Conservation (phyloP, 1,140 invertebrate genomes). For the Pseudomyrmex flavicornis region DNA sequence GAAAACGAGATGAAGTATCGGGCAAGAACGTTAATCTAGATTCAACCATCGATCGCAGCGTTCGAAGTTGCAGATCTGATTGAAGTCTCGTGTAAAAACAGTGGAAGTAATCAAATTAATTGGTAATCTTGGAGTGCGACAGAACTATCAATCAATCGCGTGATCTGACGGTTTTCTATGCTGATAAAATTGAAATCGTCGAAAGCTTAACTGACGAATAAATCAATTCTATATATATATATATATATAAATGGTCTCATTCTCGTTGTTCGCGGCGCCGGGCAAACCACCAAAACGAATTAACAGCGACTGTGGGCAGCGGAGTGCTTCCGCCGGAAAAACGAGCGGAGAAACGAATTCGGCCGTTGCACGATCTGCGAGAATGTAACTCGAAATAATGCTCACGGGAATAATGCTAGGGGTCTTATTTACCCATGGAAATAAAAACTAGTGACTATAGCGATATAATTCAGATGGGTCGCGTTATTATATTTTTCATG, state of each 20-base stretch:
- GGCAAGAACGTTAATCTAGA: background rate
- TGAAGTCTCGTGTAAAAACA: background rate
- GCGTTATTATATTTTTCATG: conserved; percentile 4
- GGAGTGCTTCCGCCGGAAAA: conserved; percentile 21
- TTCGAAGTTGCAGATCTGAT: background rate
- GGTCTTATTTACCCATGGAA: conserved; percentile 62
- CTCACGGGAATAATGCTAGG: background rate
- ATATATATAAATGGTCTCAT: conserved; percentile 21
- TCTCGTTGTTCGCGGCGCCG: conserved; percentile 8
- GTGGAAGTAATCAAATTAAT: conserved; percentile 24
- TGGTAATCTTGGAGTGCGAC: conserved; percentile 7
- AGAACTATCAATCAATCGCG: background rate
- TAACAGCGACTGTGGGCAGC: conserved; percentile 44
- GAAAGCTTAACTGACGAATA: conserved; percentile 42
- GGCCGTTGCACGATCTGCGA: conserved; percentile 23
- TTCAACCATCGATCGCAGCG: conserved; percentile 5
- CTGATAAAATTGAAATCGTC: conserved; percentile 19
- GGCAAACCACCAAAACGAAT: conserved; percentile 45
- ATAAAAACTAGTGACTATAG: conserved; percentile 34
- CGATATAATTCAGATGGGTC: conserved; percentile 20
- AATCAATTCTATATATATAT: conserved; percentile 44
- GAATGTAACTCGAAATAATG: conserved; percentile 63
- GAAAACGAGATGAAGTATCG: background rate
- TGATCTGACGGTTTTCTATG: background rate
- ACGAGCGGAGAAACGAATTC: conserved; percentile 58